Base-by-base conservation (phyloP, 2,113 vertebrate species). In the Oxygymnocypris stewartii region DNA sequence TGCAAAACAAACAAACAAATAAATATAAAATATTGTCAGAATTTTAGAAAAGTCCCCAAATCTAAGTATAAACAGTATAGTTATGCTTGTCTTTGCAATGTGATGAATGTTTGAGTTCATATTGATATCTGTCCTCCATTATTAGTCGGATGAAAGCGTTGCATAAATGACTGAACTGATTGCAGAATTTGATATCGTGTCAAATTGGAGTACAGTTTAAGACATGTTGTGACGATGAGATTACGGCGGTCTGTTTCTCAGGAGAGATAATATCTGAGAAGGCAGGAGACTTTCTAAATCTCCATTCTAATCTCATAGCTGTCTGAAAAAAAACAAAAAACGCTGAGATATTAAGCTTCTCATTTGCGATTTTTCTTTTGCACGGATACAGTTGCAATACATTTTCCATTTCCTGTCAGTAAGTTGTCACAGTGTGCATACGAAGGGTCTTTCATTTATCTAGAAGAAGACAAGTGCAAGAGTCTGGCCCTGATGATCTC, bases 401-500 rank as follows among this genome's bases (percentile, higher is more conserved):
- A n/a, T 81, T 49, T 47, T 47, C 35, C 28, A 63, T 13, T 31
- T 35, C 35, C 25, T n/a, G n/a, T 82, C 16, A 71, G 63, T 71
- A 37, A 82, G 44, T 71, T 82, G 80, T 69, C 63, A 23, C 18
- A 49, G 63, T 67, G 63, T 49, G 0, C 25, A 6, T 47, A 12
- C 8, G 25, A 67, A 12, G 61, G 47, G 59, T 13, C 25, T 51
- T 67, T 71, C 44, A 82, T 69, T 82, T 82, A 67, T 82, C 61
- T 31, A 31, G 80, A 71, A 44, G 35, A 31, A 82, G 63, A 67
- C 79, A 44, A 82, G 80, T 49, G 63, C 47, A 82, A 7, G 63
- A 82, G 35, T 82, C 61, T 71, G 80, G 35, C 25, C 80, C 28
- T 10, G 4, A 51, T 82, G 47, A 82, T 82, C 63, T 51, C 44